Base-by-base conservation (phyloP, 2,888 invertebrate species). In the Agrotis puta region DNA sequence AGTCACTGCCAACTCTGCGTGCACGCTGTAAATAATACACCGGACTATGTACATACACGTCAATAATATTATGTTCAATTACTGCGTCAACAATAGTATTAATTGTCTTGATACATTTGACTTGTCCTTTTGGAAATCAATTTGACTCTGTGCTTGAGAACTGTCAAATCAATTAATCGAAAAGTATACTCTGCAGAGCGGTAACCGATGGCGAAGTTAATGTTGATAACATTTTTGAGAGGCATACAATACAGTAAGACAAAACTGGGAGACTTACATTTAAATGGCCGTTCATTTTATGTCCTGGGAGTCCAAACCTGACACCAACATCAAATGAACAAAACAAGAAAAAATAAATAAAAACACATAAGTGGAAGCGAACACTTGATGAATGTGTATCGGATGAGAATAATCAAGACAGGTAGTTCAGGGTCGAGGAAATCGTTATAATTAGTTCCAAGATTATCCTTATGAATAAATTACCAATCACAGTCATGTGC, bases 1-100 rank as follows among this genome's bases (percentile, higher is more conserved):
- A 91, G 93, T 92, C 93, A 92, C 87, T 90, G 92, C 88, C 91
- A 87, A 84, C 74, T 62, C 80, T 75, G 74, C 78, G 75, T 77
- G 79, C 74, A 73, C 72, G 61, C 70, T 45, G 79, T 62, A 69
- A 75, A 79, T 78, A 80, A 85, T 70, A 71, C 78, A 70, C 77
- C 74, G 79, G 73, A 76, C 82, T 76, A 53, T 56, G 51, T 22
- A 64, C 59, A 56, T 33, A 39, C 39, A 74, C 45, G 16, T 56
- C 54, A 54, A 24, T 24, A 63, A 48, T 64, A 45, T 39, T 22
- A 54, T 70, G 45, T 27, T 24, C 27, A 68, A 77, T 80, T 67
- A 64, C 63, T 54, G 50, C 45, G 3, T 24, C 47, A 43, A 62
- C 22, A 20, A 57, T 51, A 18, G 13, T 22, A 22, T 14, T 27